Base-by-base conservation (phyloP, 2,888 invertebrate species). In the Kryphioiulus occultus region DNA sequence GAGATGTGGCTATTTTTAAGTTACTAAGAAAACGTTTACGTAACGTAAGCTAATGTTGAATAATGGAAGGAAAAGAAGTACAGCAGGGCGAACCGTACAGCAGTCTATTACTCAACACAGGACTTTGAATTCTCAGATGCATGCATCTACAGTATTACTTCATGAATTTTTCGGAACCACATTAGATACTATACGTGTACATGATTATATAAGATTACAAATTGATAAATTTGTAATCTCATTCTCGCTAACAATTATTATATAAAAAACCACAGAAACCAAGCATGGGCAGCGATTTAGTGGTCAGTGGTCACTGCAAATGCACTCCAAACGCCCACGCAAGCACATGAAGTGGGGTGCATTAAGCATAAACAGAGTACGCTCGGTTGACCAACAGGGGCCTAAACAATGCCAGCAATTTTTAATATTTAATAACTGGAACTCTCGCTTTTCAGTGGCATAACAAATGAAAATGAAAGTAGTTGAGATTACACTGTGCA, bases 361-460 rank as follows among this genome's bases (percentile, higher is more conserved):
- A 26, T 68, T 68, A 68, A 68, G 68, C 68, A 68, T 68, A 68
- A 68, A n/a, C 68, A 26, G 9, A 0, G 2, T 26, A 68, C 3
- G 68, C 68, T 68, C 68, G 22, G 68, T 68, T 68, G 68, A 26
- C 68, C 68, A 68, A 68, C 26, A 68, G 68, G 53, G 68, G 26
- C 68, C 22, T 26, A 68, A 68, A 68, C 68, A 68, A 68, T 68
- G 26, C n/a, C 26, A 68, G 68, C 22, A 7, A n/a, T 68, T 68
- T 5, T 68, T 68, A 68, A 26, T 26, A 68, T 22, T 68, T 68
- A 68, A 68, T 68, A 26, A 26, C 7, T 68, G 68, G 26, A 22
- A 68, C 68, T 68, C 68, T 68, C 68, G 68, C 68, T 68, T 68
- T 9, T 22, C 9, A n/a, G 53, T 53, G 10, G 53, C n/a, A 53